Percentiles rank a stretch among this genome's conserved stretches.
These are phyloP conservation scores for Reticulitermes lucifugus DNA, from an alignment of 2,888 invertebrate genomes.

Conservation along the genomic window DNA sequence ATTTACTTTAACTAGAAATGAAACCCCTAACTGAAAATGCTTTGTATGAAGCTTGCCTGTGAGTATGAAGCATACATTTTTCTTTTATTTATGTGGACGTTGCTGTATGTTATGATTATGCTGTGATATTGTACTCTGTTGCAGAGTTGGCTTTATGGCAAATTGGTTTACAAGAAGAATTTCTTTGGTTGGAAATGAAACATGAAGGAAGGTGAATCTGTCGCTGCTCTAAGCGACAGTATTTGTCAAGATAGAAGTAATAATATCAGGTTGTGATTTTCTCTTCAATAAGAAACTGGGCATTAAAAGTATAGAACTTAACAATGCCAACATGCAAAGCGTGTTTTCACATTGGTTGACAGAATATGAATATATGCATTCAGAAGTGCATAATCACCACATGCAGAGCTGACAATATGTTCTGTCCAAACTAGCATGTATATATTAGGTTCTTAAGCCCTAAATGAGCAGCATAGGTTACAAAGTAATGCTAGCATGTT, in stretches of 20 bases:
- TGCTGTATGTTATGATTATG: not conserved
- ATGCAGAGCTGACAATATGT: not conserved
- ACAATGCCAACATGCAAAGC: constrained; percentile 6
- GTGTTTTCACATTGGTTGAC: constrained; percentile 4
- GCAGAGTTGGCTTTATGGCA: constrained; percentile 18
- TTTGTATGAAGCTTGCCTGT: not conserved
- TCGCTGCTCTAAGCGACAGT: not conserved
- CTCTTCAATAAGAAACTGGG: constrained; percentile 34
- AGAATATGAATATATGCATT: not conserved
- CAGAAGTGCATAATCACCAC: not conserved
- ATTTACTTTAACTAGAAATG: too few relatives aligned
- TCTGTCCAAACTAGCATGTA: not conserved
- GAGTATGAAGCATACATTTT: not conserved
- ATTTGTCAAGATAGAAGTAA: not conserved
- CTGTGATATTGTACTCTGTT: constrained; percentile 27
- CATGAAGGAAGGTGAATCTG: not conserved
- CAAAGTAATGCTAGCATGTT: not conserved
- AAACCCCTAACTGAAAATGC: not conserved
- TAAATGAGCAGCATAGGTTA: not conserved
- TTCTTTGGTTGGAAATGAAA: constrained; percentile 18
- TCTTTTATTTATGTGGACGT: not conserved
- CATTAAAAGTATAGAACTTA: constrained; percentile 17
- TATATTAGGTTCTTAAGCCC: not conserved
- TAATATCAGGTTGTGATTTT: constrained; percentile 33
- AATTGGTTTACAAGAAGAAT: constrained; percentile 4